Evolutionary conservation across 2,888 invertebrate species (phyloP), one percentile per base, ranked within the genome.

Genomic region (Allacma fusca): DNA sequence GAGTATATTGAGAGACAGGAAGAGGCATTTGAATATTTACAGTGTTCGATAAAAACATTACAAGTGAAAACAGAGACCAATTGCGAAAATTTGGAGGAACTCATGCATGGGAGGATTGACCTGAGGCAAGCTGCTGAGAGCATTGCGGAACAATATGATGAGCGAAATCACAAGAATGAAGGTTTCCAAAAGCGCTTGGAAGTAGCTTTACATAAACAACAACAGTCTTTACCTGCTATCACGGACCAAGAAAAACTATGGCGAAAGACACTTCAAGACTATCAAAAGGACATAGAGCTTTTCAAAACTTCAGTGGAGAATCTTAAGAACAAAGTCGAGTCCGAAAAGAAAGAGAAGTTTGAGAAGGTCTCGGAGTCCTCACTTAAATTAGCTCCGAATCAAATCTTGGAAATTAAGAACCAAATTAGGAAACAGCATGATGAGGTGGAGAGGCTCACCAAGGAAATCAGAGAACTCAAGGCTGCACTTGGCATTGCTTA

Each of bases 161-260:
- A 82, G 75, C 69, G 80, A 19, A 64, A 75, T 16, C 77, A 78
- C 19, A 29, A 77, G 65, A 81, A 80, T 70, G 81, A 82, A 74
- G 40, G 74, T 9, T 78, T 78, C 57, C 75, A 76, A n/a, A 80
- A 79, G 71, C 69, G 81, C 40, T 68, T 82, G 75, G 81, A 82
- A 50, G 72, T 44, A 1, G 74, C 79, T 28, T 64, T 82, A 12
- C 72, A 77, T 68, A 75, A 78, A 28, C 81, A 81, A 59, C 81
- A 81, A 43, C 80, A 79, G 29, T 69, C 78, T 0, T 77, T 79
- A 19, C 82, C 82, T 5, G 79, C 80, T 13, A 69, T 80, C 0
- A 82, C 82, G 13, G 80, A 80, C 57, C 77, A 82, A 59, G 82
- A 82, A 73, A 80, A 80, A 67, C 73, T 77, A 44, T 81, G 80